phyloP scores from a whole-genome alignment of 1,140 invertebrate genomes.

The Solen grandis region DNA sequence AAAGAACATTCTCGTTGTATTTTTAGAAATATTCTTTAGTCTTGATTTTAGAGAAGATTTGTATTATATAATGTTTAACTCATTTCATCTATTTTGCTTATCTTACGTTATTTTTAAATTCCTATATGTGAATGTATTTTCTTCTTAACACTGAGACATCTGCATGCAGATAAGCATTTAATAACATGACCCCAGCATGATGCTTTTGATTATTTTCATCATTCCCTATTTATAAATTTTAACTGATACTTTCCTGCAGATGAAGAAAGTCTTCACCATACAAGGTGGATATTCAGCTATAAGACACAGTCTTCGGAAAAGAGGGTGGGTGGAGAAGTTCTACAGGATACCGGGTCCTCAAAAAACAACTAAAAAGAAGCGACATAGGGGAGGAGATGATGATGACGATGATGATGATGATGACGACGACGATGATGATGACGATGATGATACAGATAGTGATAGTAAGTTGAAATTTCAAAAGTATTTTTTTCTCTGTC shows the following conservation, averaged over 20 bases:
- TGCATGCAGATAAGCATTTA: too few relatives aligned
- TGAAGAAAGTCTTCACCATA: constrained; percentile 82
- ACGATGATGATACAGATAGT: constrained; percentile 75
- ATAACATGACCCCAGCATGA: too few relatives aligned
- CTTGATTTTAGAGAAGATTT: too few relatives aligned
- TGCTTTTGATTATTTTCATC: too few relatives aligned
- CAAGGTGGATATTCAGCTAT: constrained; percentile 82
- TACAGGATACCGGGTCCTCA: constrained; percentile 72
- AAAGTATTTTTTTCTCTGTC: too few relatives aligned
- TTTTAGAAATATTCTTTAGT: too few relatives aligned
- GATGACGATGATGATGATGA: constrained; percentile 78
- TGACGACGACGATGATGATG: constrained; percentile 78
- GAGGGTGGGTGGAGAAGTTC: constrained; percentile 83
- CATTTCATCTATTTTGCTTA: background rate
- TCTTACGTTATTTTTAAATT: too few relatives aligned
- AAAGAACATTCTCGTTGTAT: too few relatives aligned
- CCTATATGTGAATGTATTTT: too few relatives aligned
- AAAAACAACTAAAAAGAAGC: constrained; percentile 70
- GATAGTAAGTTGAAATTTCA: constrained; percentile 63
- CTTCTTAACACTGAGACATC: too few relatives aligned
- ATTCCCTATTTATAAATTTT: too few relatives aligned
- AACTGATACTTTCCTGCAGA: constrained; percentile 75
- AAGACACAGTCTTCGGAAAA: constrained; percentile 79
- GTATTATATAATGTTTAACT: background rate
- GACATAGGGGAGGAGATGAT: constrained; percentile 67